Evolutionary conservation across 2,797 vertebrate species (phyloP).

Genomic region (Coilia nasus): DNA sequence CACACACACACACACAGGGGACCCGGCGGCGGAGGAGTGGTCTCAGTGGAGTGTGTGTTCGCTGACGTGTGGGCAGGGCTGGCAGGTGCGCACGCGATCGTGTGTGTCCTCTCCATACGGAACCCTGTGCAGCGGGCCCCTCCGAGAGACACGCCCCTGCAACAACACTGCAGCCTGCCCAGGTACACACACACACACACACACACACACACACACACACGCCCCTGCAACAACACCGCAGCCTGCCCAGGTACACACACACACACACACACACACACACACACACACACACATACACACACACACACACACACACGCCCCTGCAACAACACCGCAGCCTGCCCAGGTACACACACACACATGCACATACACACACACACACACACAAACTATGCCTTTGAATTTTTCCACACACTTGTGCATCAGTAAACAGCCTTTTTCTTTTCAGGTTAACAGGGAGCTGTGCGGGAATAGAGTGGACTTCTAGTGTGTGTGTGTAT

Average conservation of each 20-base stretch:
- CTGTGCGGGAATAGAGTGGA: neutral
- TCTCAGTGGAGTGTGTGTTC: slow-evolving; percentile 99
- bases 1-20: slow-evolving; percentile 73
- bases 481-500: too few relatives aligned
- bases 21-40: slow-evolving; percentile 96
- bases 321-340: slow-evolving; percentile 95
- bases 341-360: slow-evolving; percentile 77
- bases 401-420: too few relatives aligned
- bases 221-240: neutral
- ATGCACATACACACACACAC: neutral
- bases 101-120: slow-evolving; percentile 97
- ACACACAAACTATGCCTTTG: neutral
- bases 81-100: slow-evolving; percentile 94
- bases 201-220: slow-evolving; percentile 27
- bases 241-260: neutral
- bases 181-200: slow-evolving; percentile 69
- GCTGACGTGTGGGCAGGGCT: slow-evolving; percentile 94
- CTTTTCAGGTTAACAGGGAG: neutral
- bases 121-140: slow-evolving; percentile 93
- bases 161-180: slow-evolving; percentile 96
- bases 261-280: neutral
- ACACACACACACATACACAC: neutral
- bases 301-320: slow-evolving; percentile 60
- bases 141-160: slow-evolving; percentile 93
- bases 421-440: neutral